Conservation (phyloP, 2,113 vertebrate species). For the Parotia lawesii region DNA sequence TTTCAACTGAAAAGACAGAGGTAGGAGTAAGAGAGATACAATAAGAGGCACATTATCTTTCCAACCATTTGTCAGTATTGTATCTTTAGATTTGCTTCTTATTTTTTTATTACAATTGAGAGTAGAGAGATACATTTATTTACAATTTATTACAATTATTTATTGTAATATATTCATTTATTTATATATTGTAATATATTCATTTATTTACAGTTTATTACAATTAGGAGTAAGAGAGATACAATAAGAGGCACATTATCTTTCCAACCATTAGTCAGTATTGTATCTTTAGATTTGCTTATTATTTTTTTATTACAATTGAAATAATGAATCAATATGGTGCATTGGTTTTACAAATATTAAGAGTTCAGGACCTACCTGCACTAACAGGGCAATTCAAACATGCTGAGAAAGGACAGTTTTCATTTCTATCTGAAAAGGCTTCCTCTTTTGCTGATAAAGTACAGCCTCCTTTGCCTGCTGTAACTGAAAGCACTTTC, state of each 20-base stretch:
- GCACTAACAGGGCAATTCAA: not conserved
- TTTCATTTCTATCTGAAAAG: not conserved
- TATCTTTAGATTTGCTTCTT: constrained; percentile 17
- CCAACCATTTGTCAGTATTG: not conserved
- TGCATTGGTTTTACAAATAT: not conserved
- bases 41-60: not conserved
- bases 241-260: not conserved
- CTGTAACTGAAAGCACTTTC: not conserved
- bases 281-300: constrained; percentile 2
- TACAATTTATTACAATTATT: too few species aligned
- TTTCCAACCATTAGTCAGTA: not conserved
- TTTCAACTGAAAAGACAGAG: not conserved
- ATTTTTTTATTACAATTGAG: not conserved
- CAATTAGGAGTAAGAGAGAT: too few species aligned
- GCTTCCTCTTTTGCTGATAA: not conserved
- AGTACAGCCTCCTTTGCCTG: not conserved
- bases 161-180: too few species aligned
- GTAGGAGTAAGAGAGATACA: not conserved
- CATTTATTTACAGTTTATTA: too few species aligned
- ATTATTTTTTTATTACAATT: not conserved
- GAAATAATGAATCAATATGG: not conserved
- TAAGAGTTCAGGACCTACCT: not conserved
- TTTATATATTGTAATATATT: too few species aligned
- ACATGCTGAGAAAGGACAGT: not conserved
- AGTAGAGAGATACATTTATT: too few species aligned